Conservation (phyloP, 2,888 invertebrate genomes). For the Atherix ibis region DNA sequence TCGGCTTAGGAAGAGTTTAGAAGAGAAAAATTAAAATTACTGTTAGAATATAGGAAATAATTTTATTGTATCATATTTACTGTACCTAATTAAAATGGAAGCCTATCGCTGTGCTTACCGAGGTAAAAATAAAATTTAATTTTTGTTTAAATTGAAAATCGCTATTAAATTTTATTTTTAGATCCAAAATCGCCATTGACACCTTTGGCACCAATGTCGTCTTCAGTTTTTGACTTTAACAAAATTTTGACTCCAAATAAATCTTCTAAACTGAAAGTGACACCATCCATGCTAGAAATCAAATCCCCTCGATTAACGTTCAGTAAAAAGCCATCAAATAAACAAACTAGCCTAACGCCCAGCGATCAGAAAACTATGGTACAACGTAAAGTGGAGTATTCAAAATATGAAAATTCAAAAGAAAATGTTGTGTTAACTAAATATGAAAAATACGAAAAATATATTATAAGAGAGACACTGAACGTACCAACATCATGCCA, state of each 20-base stretch:
- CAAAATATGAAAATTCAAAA: too few species aligned
- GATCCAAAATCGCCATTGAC: conserved; percentile 9
- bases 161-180: not conserved
- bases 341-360: not conserved
- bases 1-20: too few species aligned
- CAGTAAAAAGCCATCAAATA: not conserved
- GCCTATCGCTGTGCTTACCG: conserved; percentile 5
- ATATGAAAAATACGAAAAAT: too few species aligned
- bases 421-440: too few species aligned
- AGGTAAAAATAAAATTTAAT: conserved; percentile 1
- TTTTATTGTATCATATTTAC: not conserved
- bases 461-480: too few species aligned
- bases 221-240: conserved; percentile 1
- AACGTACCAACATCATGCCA: not conserved
- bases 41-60: too few species aligned
- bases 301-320: too few species aligned
- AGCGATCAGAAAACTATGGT: not conserved
- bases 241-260: not conserved
- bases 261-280: not conserved
- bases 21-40: too few species aligned
- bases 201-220: conserved; percentile 6
- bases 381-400: too few species aligned
- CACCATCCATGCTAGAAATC: not conserved
- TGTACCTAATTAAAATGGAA: conserved; percentile 4
- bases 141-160: not conserved